These are phyloP conservation scores for Ennomos erosarius DNA, from an alignment of 2,888 invertebrate species.

Conservation along the genomic window DNA sequence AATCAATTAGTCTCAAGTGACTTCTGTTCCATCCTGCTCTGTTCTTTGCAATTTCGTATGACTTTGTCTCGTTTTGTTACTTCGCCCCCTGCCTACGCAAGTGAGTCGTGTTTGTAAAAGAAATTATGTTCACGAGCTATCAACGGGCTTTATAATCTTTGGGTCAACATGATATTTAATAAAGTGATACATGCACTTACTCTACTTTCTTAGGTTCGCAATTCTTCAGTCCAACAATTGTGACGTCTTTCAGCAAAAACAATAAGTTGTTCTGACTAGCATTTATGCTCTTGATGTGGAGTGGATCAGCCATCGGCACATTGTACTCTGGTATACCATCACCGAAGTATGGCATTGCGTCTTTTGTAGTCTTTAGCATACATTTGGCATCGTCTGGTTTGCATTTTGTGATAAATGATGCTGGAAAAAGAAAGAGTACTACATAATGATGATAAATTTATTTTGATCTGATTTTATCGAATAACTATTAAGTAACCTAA, in stretches of 20 bases:
- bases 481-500: too few species aligned
- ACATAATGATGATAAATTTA: background rate
- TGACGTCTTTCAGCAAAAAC: conserved; percentile 50
- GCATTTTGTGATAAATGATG: conserved; percentile 58
- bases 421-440: conserved; percentile 40
- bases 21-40: too few species aligned
- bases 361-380: conserved; percentile 49
- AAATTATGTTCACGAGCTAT: too few species aligned
- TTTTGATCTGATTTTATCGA: too few species aligned
- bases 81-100: too few species aligned
- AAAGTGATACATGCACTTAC: conserved; percentile 43
- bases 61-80: too few species aligned
- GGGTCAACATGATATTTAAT: background rate
- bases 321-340: conserved; percentile 56
- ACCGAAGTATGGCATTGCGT: conserved; percentile 48
- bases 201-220: conserved; percentile 54
- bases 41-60: too few species aligned
- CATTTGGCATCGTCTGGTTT: conserved; percentile 59
- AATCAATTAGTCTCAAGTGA: too few species aligned
- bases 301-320: conserved; percentile 57
- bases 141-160: too few species aligned
- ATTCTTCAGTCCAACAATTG: conserved; percentile 52
- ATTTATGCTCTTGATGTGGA: conserved; percentile 53
- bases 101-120: too few species aligned
- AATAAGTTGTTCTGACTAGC: conserved; percentile 55